Evolutionary conservation across 1,140 invertebrate genomes (phyloP), one percentile per base, ranked within the genome.

Genomic region (roundworm (Caenorhabditis elegans)): DNA sequence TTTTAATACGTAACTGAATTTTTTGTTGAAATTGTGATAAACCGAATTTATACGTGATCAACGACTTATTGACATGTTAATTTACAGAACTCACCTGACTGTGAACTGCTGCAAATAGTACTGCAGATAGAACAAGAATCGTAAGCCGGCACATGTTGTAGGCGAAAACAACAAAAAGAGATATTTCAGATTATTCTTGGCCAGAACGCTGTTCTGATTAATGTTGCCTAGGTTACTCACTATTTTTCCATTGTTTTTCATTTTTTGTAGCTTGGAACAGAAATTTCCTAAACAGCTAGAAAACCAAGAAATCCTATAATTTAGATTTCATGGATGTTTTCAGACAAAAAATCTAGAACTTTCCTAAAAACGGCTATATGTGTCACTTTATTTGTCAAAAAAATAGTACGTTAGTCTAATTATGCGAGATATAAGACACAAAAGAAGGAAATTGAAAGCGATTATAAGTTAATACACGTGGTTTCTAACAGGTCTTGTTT

Each of bases 391-490:
- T 70, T 70, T 26, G 60, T 70, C 34, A 70, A 31, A 8, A 17
- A 70, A 70, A n/a, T 34, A 43, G 34, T 31, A 39, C 11, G 60
- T 70, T 70, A 70, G 60, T 70, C 34, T 70, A 70, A 70, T 70
- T 70, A 70, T 70, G 60, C 60, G 60, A 39, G 11, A 70, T 19
- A 39, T 70, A 70, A 70, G 28, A 70, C 34, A 70, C 31, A 39
- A 24, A 70, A 34, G 34, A 22, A n/a, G 26, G 53, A 22, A 39
- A 19, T 17, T 8, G 34, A 26, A 70, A 39, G 34, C 31, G 43
- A 43, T 70, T 70, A 70, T 70, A 70, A 70, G 19, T 70, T 70
- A 70, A 39, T 70, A 70, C 60, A 39, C 60, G 60, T 70, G 10
- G 11, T 39, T n/a, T 43, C 17, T 43, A 70, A 70, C 34, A 39